Percentiles rank a stretch among this genome's conserved stretches.
phyloP scores from a whole-genome alignment of 2,797 vertebrate genomes.

The Ctenochaetus hawaiiensis region DNA sequence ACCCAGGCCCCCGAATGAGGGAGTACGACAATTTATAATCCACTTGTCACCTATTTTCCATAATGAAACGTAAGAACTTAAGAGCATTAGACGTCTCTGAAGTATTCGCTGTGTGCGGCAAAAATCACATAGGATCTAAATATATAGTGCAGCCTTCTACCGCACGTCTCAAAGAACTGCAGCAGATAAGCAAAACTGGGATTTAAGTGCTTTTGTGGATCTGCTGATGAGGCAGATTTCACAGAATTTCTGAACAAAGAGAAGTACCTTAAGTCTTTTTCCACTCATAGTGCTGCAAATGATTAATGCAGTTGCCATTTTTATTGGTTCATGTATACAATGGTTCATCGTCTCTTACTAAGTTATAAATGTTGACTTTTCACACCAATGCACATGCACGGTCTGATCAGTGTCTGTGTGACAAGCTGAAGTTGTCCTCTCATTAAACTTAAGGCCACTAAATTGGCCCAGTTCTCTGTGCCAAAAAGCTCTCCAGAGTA shows the following conservation, averaged over 20 bases:
- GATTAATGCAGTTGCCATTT: constrained; percentile 40
- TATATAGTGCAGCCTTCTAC: constrained; percentile 6
- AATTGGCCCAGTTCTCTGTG: constrained; percentile 54
- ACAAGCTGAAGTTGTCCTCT: constrained; percentile 41
- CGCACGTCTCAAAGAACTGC: constrained; percentile 28
- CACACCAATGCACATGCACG: neutral
- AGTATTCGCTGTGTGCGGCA: constrained; percentile 43
- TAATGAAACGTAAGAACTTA: constrained; percentile 53
- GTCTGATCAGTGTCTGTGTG: constrained; percentile 38
- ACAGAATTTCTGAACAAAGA: constrained; percentile 28
- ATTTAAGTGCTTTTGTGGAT: constrained; percentile 46
- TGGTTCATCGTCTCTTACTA: constrained; percentile 10
- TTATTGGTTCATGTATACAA: constrained; percentile 1
- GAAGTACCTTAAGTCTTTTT: neutral
- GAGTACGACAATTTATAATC: constrained; percentile 53
- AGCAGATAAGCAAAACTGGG: constrained; percentile 48
- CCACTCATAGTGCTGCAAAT: constrained; percentile 13
- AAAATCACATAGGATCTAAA: constrained; percentile 30
- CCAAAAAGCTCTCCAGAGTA: constrained; percentile 48
- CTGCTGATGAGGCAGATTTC: constrained; percentile 33
- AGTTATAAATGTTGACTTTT: constrained; percentile 17
- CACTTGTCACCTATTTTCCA: constrained; percentile 55
- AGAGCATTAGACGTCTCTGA: constrained; percentile 50
- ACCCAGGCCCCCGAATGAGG: neutral
- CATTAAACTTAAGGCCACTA: constrained; percentile 53